A percentile compares a stretch with the other conserved stretches of the same genome.
Evolutionary conservation across 2,113 vertebrate species (phyloP).

Genomic region (Silurus glanis): DNA sequence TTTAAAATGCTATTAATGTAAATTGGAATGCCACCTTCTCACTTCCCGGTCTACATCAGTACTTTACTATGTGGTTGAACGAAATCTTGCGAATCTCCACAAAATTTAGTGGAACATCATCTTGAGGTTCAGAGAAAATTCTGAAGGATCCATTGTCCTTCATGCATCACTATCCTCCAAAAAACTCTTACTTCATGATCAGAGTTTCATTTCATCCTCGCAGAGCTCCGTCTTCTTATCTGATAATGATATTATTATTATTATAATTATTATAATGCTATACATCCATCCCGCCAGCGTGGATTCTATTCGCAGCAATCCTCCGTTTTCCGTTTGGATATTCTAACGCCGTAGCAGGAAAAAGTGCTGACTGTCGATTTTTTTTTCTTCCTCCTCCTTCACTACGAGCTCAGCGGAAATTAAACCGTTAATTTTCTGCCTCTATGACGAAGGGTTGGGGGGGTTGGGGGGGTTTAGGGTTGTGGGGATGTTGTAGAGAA

Average conservation of each 20-base stretch:
- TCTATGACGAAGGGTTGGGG: not conserved
- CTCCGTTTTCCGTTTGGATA: slow-evolving; percentile 2
- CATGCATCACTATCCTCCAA: not conserved
- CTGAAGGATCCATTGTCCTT: not conserved
- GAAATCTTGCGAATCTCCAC: too few species aligned
- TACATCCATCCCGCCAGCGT: not conserved
- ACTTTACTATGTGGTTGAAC: too few species aligned
- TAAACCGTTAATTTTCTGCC: slow-evolving; percentile 51
- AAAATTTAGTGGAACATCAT: too few species aligned
- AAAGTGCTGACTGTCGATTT: slow-evolving; percentile 31
- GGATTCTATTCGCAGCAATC: slow-evolving; percentile 4
- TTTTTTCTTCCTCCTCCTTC: slow-evolving; percentile 17
- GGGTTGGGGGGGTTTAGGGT: not conserved
- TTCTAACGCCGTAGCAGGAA: slow-evolving; percentile 14
- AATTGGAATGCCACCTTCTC: too few species aligned
- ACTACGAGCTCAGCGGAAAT: slow-evolving; percentile 33
- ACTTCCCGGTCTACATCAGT: too few species aligned
- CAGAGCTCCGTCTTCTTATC: not conserved
- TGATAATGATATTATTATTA: slow-evolving; percentile 7
- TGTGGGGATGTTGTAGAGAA: not conserved
- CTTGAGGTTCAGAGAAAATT: not conserved
- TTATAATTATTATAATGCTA: not conserved
- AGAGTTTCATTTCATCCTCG: not conserved
- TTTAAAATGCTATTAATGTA: too few species aligned
- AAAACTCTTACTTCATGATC: not conserved